Evolutionary conservation across 2,797 vertebrate species (phyloP).

Genomic region (Vireo griseus): DNA sequence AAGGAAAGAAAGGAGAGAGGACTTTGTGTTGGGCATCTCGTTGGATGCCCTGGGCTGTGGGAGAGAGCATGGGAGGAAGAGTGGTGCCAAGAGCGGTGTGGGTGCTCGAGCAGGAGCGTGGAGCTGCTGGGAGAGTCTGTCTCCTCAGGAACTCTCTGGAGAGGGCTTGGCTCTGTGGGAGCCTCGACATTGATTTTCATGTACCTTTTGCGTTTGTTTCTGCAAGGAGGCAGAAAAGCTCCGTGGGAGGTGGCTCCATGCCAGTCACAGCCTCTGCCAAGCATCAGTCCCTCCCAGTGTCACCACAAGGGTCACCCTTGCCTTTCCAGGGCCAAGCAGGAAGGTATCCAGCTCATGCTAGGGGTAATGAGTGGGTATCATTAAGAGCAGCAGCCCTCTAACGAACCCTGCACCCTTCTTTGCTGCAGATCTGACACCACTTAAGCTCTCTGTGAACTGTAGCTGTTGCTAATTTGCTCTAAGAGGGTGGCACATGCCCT

Average conservation of each 20-base stretch:
- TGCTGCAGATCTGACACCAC: neutral
- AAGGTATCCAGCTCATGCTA: neutral
- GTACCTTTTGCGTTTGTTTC: neutral
- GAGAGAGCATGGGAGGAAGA: neutral
- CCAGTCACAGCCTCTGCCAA: neutral
- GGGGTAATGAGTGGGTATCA: no score
- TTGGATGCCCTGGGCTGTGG: neutral
- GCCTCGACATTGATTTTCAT: rapidly evolving
- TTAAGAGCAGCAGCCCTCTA: neutral
- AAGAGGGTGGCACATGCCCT: rapidly evolving
- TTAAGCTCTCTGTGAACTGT: neutral
- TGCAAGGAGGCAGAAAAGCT: neutral
- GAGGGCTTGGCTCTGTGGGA: neutral
- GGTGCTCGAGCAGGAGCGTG: rapidly evolving
- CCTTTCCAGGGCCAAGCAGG: neutral
- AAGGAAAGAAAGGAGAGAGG: neutral
- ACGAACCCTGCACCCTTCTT: neutral
- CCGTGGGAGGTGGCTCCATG: neutral
- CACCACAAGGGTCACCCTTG: neutral
- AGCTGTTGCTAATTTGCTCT: rapidly evolving
- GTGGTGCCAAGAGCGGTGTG: neutral
- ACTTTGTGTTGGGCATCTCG: neutral
- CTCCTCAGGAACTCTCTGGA: neutral
- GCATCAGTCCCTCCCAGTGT: neutral
- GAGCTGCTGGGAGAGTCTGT: neutral